These are phyloP conservation scores for Anoura caudifer DNA, from an alignment of 2,113 vertebrate species.

Conservation along the genomic window DNA sequence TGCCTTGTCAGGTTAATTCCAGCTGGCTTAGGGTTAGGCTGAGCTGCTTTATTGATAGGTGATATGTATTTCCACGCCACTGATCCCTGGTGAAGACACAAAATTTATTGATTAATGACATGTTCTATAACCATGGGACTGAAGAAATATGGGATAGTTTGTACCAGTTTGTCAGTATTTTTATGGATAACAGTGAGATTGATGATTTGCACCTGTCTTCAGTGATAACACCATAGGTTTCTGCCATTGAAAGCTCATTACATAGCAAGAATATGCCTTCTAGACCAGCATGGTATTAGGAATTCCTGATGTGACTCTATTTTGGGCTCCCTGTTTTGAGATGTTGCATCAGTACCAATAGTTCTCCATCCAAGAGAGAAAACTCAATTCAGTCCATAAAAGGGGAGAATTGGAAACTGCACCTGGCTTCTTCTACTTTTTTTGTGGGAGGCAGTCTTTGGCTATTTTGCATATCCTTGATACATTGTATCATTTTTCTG, in stretches of 20 bases:
- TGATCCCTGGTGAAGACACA: neutral
- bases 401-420: neutral
- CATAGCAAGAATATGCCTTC: neutral
- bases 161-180: neutral
- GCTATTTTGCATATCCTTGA: neutral
- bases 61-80: neutral
- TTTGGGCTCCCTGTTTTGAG: neutral
- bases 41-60: neutral
- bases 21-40: neutral
- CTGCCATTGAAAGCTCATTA: neutral
- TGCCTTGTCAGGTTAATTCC: neutral
- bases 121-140: neutral
- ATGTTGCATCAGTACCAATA: neutral
- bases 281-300: neutral
- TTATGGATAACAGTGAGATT: neutral
- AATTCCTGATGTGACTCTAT: neutral
- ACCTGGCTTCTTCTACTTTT: neutral
- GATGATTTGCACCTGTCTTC: conserved; percentile 29
- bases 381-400: neutral
- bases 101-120: neutral
- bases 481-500: neutral
- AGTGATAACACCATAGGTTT: neutral
- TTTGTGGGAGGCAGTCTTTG: neutral
- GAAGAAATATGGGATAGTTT: neutral
- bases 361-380: neutral